Evolutionary conservation across 2,888 invertebrate species (phyloP).

Genomic region (Oligia fasciuncula): DNA sequence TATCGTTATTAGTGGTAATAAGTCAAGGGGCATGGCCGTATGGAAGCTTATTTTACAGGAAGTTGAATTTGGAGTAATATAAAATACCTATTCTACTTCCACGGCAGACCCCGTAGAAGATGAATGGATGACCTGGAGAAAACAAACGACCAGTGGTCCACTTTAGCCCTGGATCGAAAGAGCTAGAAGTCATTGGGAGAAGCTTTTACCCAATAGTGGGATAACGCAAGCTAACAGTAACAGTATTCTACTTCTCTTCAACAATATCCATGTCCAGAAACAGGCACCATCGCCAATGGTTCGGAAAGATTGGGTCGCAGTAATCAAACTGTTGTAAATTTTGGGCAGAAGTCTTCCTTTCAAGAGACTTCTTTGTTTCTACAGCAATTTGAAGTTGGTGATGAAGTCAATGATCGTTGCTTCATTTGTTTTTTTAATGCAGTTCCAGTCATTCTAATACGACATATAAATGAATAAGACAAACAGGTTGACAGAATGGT

Average conservation of each 20-base stretch:
- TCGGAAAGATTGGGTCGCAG: background rate
- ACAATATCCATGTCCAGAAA: background rate
- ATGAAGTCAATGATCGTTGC: background rate
- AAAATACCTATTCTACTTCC: background rate
- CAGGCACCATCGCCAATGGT: background rate
- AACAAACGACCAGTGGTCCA: background rate
- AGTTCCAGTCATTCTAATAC: background rate
- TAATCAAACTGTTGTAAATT: background rate
- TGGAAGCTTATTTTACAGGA: background rate
- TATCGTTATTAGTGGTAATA: background rate
- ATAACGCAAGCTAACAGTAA: background rate
- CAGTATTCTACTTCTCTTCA: background rate
- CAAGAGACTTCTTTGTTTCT: background rate
- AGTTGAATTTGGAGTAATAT: background rate
- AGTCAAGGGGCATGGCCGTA: conserved; percentile 37
- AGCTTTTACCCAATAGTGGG: too few species aligned
- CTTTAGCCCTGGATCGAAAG: background rate
- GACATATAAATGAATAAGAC: background rate
- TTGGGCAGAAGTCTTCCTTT: background rate
- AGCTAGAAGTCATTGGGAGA: background rate
- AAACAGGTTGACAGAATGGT: background rate
- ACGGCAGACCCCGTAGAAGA: background rate
- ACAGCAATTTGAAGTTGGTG: background rate
- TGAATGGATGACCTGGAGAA: background rate
- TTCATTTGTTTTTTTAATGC: background rate